These are phyloP conservation scores for Papilio machaon DNA, from an alignment of 1,140 invertebrate genomes.

Conservation along the genomic window DNA sequence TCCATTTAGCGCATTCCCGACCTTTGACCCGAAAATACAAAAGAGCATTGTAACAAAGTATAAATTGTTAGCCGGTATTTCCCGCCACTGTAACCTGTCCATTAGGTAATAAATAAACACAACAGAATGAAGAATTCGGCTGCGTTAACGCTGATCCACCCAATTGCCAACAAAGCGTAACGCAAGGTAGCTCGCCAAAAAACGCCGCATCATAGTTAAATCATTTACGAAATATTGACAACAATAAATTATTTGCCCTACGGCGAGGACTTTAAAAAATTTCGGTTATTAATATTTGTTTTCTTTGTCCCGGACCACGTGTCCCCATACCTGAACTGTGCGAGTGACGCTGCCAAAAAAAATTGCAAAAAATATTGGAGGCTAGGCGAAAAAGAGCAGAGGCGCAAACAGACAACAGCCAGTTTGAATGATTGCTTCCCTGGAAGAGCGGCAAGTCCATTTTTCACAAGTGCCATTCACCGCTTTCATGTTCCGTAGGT, in stretches of 20 bases:
- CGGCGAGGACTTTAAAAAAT: slow-evolving; percentile 78
- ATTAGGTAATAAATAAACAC: slow-evolving; percentile 79
- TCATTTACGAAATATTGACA: slow-evolving; percentile 81
- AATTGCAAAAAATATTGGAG: slow-evolving; percentile 75
- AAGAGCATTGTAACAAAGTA: slow-evolving; percentile 31
- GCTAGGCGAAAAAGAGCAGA: slow-evolving; percentile 76
- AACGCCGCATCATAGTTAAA: slow-evolving; percentile 77
- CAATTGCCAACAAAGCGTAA: slow-evolving; percentile 62
- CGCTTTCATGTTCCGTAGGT: slow-evolving; percentile 76
- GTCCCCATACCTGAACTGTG: slow-evolving; percentile 78
- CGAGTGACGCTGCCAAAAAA: slow-evolving; percentile 78
- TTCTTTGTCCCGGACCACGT: slow-evolving; percentile 77
- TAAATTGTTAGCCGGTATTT: slow-evolving; percentile 41
- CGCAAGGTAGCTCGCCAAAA: slow-evolving; percentile 66
- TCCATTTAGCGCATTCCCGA: slow-evolving; percentile 25
- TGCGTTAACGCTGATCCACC: slow-evolving; percentile 64
- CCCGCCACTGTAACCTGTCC: slow-evolving; percentile 70
- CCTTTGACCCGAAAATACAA: slow-evolving; percentile 38
- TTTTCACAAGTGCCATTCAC: slow-evolving; percentile 82
- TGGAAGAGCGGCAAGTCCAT: slow-evolving; percentile 81
- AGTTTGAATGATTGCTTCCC: slow-evolving; percentile 81
- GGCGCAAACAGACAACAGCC: slow-evolving; percentile 80
- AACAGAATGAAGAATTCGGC: slow-evolving; percentile 72
- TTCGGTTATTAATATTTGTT: slow-evolving; percentile 80
- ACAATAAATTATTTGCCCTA: slow-evolving; percentile 74